phyloP scores from a whole-genome alignment of 2,797 vertebrate species.

The Atherinosoma microstoma region DNA sequence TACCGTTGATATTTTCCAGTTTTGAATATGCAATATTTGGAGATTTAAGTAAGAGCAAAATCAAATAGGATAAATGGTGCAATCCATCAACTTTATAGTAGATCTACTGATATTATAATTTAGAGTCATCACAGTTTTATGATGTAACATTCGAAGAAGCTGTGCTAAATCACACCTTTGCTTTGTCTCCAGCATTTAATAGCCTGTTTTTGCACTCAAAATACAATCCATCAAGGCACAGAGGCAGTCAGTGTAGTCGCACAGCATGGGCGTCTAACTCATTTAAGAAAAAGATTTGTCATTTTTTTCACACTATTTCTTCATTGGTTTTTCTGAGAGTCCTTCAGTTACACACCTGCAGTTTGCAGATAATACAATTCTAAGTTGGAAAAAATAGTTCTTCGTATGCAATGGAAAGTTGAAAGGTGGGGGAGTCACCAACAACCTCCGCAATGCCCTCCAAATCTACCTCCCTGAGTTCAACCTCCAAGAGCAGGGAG shows the following conservation, averaged over 20 bases:
- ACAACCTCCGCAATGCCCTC: slow-evolving; percentile 4
- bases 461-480: neutral
- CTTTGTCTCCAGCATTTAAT: slow-evolving; percentile 4
- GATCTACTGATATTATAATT: neutral
- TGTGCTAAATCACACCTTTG: slow-evolving; percentile 4
- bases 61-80: neutral
- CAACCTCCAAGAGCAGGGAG: slow-evolving; percentile 3
- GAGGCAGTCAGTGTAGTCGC: neutral
- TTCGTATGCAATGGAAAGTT: neutral
- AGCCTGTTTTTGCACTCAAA: slow-evolving; percentile 17
- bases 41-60: neutral
- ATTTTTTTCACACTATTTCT: neutral
- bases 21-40: too few relatives aligned
- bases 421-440: neutral
- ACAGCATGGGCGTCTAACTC: slow-evolving; percentile 7
- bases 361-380: neutral
- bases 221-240: slow-evolving; percentile 16
- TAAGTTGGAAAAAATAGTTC: neutral
- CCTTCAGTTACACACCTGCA: slow-evolving; percentile 6
- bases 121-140: slow-evolving; percentile 6
- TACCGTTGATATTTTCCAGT: too few relatives aligned
- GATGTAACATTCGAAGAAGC: neutral
- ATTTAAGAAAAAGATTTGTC: slow-evolving; percentile 8
- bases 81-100: slow-evolving; percentile 5
- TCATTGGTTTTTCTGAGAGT: slow-evolving; percentile 1